Conservation (phyloP, 2,888 invertebrate species). For the Protophormia terraenovae region DNA sequence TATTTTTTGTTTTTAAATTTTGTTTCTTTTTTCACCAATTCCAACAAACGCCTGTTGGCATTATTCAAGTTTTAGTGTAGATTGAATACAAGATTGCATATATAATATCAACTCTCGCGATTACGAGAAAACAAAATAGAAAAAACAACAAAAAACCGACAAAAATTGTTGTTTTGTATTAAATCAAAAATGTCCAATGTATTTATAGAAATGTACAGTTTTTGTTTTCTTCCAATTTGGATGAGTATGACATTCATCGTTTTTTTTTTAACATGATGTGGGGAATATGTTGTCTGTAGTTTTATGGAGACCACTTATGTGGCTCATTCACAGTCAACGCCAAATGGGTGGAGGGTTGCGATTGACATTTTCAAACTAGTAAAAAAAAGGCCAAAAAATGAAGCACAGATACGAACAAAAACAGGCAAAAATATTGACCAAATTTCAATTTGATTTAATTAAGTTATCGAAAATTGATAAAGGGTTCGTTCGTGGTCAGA, state of each 20-base stretch:
- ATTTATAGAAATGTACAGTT: neutral
- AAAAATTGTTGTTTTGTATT: neutral
- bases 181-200: conserved; percentile 12
- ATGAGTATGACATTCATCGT: neutral
- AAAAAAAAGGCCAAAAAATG: conserved; percentile 10
- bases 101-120: neutral
- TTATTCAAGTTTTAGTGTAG: conserved; percentile 9
- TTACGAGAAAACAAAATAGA: neutral
- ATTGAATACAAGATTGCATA: conserved; percentile 1
- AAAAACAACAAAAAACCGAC: neutral
- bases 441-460: conserved; percentile 71
- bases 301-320: conserved; percentile 34
- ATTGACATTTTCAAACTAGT: conserved; percentile 28
- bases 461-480: conserved; percentile 71
- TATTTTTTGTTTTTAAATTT: neutral
- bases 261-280: neutral
- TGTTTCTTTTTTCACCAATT: neutral
- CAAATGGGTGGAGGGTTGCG: neutral
- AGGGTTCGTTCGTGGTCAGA: conserved; percentile 66
- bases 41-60: conserved; percentile 10
- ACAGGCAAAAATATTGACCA: conserved; percentile 61
- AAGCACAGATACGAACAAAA: neutral
- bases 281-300: neutral
- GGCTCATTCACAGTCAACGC: conserved; percentile 42
- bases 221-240: neutral